Conservation (phyloP, 2,113 vertebrate genomes). For the Barbus barbus region DNA sequence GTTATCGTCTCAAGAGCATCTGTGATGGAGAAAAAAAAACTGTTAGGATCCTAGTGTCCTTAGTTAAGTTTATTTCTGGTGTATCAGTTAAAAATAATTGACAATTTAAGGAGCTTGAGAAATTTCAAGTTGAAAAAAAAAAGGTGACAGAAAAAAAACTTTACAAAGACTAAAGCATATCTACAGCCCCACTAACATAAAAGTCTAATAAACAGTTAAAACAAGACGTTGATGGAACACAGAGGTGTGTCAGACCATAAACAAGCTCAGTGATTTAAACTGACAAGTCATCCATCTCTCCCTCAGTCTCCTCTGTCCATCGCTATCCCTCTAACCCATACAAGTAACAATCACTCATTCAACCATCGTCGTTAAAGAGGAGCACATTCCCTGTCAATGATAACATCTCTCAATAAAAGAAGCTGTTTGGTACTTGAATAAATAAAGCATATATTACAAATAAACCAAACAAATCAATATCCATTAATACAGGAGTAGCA, state of each 20-base stretch:
- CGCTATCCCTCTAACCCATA: background rate
- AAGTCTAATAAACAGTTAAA: conserved; percentile 21
- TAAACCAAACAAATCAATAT: background rate
- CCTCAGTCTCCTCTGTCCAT: background rate
- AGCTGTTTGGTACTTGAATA: conserved; percentile 1
- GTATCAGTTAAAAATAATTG: conserved; percentile 35
- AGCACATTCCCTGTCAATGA: background rate
- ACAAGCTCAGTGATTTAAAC: conserved; percentile 13
- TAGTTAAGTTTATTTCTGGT: conserved; percentile 43
- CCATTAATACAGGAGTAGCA: background rate
- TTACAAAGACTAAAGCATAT: conserved; percentile 30
- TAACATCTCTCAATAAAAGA: conserved; percentile 1
- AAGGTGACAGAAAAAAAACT: background rate
- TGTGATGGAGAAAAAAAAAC: background rate
- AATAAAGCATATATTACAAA: conserved; percentile 36
- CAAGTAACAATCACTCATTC: background rate
- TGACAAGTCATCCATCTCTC: conserved; percentile 3
- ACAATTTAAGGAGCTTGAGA: conserved; percentile 13
- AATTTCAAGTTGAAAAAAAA: conserved; percentile 1
- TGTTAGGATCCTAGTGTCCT: background rate
- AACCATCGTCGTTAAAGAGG: background rate
- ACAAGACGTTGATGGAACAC: background rate
- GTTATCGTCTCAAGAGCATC: background rate
- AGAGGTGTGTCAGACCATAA: background rate
- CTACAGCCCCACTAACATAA: background rate